Base-by-base conservation (phyloP, 2,888 invertebrate genomes). In the Hirtodrosophila cameraria region DNA sequence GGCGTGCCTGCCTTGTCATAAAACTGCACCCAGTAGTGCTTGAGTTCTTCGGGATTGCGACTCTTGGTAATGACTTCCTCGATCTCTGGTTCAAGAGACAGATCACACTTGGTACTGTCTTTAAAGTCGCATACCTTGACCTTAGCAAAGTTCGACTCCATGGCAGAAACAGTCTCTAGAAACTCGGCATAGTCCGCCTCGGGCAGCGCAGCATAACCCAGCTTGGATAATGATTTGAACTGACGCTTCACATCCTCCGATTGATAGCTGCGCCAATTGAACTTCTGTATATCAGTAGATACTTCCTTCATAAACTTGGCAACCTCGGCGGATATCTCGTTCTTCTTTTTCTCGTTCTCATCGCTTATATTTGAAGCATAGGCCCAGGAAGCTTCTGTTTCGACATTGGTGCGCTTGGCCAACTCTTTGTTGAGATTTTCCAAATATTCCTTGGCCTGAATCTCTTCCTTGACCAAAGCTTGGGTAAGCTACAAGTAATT, bases 21-120 rank as follows among this genome's bases (percentile, higher is more conserved):
- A 95, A 96, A 97, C 80, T 95, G 93, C 2, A 93, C 89, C 97
- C 97, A 97, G 1, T 94, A 92, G 83, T 96, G 93, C 80, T 94
- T 93, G 70, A 97, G 90, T 85, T 96, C 95, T 9, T 96, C 94
- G 1, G 95, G 94, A 87, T 97, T 93, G 45, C 94, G 93, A 50
- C 95, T 96, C 27, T 91, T 93, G 0, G 93, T 91, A 66, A 96
- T 91, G 9, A 95, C 91, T 54, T 94, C 93, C 0, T 94, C 94
- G 23, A 97, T 90, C 73, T 96, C 95, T 63, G 96, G 96, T 85
- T 96, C 96, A 30, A 96, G 91, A 9, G 93, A 89, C 15, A 96
- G 90, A 85, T 95, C 94, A 76, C 96, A 96, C 71, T 94, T 94
- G 0, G 87, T 90, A 0, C 88, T 83, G 67, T 95, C 91, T 30